Evolutionary conservation across 2,888 invertebrate genomes (phyloP).

Genomic region (Andrena marginata): DNA sequence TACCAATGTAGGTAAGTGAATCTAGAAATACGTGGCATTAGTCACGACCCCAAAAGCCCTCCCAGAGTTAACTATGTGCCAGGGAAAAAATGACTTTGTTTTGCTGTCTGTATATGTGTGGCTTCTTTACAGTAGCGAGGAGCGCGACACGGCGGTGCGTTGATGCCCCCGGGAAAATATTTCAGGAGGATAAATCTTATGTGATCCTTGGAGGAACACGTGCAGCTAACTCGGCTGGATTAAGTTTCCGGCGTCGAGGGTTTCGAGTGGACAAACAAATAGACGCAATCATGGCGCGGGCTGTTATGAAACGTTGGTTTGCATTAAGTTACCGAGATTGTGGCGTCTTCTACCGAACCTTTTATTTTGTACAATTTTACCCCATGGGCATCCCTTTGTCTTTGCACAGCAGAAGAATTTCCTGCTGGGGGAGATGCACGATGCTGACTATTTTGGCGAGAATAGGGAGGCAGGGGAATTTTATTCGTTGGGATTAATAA

Average conservation of each 20-base stretch:
- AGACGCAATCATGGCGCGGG: slow-evolving; percentile 56
- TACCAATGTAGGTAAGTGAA: no score
- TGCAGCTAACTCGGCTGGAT: slow-evolving; percentile 66
- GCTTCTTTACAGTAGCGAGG: slow-evolving; percentile 11
- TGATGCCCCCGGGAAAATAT: slow-evolving; percentile 59
- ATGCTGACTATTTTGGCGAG: not conserved
- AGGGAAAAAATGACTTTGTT: not conserved
- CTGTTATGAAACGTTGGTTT: slow-evolving; percentile 42
- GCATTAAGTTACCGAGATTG: slow-evolving; percentile 55
- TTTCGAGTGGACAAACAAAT: slow-evolving; percentile 61
- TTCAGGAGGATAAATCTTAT: slow-evolving; percentile 68
- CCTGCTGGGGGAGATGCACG: not conserved
- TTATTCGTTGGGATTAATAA: not conserved
- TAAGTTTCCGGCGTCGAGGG: slow-evolving; percentile 59
- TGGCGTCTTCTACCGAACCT: not conserved
- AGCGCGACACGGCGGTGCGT: not conserved
- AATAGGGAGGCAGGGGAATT: not conserved
- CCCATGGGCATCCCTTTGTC: slow-evolving; percentile 8
- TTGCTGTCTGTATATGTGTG: slow-evolving; percentile 7
- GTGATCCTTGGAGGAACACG: slow-evolving; percentile 62
- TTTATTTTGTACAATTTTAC: slow-evolving; percentile 5
- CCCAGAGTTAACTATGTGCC: no score
- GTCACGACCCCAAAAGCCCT: no score
- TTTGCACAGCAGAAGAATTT: slow-evolving; percentile 1
- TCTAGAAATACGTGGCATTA: no score